These are phyloP conservation scores for Nymphicus hollandicus DNA, from an alignment of 2,113 vertebrate species.

Conservation along the genomic window DNA sequence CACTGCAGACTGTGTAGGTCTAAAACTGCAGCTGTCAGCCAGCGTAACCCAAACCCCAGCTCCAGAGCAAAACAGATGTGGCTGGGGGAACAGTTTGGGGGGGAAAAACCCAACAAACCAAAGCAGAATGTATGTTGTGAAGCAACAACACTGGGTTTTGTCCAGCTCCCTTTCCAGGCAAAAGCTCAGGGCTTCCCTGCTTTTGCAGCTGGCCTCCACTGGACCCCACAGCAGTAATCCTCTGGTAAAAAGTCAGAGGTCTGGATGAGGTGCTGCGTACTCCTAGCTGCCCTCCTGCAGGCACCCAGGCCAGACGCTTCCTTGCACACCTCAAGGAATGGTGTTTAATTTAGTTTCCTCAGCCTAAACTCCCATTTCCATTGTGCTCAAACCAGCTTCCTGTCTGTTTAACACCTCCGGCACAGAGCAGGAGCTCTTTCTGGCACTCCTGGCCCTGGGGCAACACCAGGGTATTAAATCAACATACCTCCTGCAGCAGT, in stretches of 20 bases:
- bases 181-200: neutral
- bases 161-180: neutral
- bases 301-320: accelerated
- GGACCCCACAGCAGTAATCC: neutral
- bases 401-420: accelerated
- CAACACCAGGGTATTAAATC: neutral
- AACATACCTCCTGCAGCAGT: neutral
- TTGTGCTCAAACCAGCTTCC: neutral
- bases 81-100: neutral
- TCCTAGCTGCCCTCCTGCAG: neutral
- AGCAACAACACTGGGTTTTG: neutral
- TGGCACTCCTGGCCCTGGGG: neutral
- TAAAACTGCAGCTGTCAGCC: neutral
- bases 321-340: neutral
- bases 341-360: neutral
- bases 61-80: neutral
- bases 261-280: neutral
- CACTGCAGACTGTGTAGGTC: neutral
- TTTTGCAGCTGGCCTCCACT: neutral
- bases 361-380: neutral
- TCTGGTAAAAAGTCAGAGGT: neutral
- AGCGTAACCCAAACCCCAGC: neutral
- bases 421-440: neutral
- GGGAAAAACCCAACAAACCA: accelerated
- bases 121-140: neutral